Evolutionary conservation across 2,797 vertebrate genomes (phyloP), one percentile per base, ranked within the genome.

Genomic region (Chlorospingus flavigularis): DNA sequence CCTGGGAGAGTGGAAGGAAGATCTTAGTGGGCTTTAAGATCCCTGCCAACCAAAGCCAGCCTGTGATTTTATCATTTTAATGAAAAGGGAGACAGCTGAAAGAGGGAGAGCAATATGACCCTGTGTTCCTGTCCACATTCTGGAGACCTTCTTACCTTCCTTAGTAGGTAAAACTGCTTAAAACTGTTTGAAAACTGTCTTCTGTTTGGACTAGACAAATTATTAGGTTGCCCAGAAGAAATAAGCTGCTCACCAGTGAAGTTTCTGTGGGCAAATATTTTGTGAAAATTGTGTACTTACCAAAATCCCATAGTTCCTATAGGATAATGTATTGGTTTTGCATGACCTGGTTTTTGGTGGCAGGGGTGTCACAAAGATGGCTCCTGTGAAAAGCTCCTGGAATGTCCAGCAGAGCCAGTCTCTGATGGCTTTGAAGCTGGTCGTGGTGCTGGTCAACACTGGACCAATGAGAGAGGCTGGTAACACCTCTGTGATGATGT

Each of bases 1-100:
- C 16, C 51, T 72, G 75, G 7, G 9, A 0, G 9, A 24, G 19
- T 79, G 37, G 23, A 17, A 57, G 31, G 14, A 57, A 57, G 15
- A 35, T 57, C n/a, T 57, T 57, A 8, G 21, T 61, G 15, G 18
- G 33, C 30, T 54, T 54, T 28, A n/a, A 54, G 33, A 28, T 54
- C 18, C 30, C 30, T 51, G 39, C n/a, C 1, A 2, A 39, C 9
- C 0, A 1, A 79, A 72, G 50, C 19, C n/a, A 75, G 15, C 13
- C n/a, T 43, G n/a, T 28, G n/a, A 30, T 58, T 72, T 70, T 51
- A 2, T 39, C 28, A 45, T 30, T 39, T 33, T 58, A 72, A 51
- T 79, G 43, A 28, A 57, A 72, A 87, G 17, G 24, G 19, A 58
- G 37, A 30, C n/a, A n/a, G 53, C 51, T 58, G 60, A 30, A 48